These are phyloP conservation scores for Standfussiana lucernea DNA, from an alignment of 2,888 invertebrate genomes.

Conservation along the genomic window DNA sequence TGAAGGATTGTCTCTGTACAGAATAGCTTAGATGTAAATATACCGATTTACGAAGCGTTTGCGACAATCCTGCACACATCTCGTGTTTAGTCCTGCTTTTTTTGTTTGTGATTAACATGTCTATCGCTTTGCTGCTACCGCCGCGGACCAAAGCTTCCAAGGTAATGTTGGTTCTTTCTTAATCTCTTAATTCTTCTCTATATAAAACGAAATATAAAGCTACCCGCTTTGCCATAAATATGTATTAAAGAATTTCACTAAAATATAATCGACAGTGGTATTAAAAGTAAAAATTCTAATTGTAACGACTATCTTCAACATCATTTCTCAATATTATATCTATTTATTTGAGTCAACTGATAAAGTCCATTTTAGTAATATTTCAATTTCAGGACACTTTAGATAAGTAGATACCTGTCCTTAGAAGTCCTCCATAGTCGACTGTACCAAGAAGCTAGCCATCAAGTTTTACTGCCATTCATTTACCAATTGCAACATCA, in stretches of 20 bases:
- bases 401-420: background rate
- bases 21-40: conserved; percentile 53
- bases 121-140: conserved; percentile 89
- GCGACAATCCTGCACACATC: conserved; percentile 77
- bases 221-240: conserved; percentile 82
- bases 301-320: conserved; percentile 13
- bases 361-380: background rate
- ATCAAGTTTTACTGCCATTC: conserved; percentile 10
- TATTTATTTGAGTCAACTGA: background rate
- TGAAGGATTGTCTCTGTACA: conserved; percentile 75
- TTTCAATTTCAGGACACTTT: background rate
- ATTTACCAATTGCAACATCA: background rate
- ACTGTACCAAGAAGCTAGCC: background rate
- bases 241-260: conserved; percentile 54
- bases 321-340: background rate
- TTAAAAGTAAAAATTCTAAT: conserved; percentile 42
- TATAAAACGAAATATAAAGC: conserved; percentile 78
- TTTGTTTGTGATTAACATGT: conserved; percentile 88
- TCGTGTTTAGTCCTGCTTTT: conserved; percentile 81
- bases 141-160: conserved; percentile 87
- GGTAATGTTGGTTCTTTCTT: conserved; percentile 82
- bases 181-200: conserved; percentile 71
- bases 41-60: conserved; percentile 58
- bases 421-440: conserved; percentile 1
- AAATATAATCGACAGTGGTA: conserved; percentile 34